Evolutionary conservation across 2,888 invertebrate species (phyloP).

Genomic region (Cephus sareptanus): DNA sequence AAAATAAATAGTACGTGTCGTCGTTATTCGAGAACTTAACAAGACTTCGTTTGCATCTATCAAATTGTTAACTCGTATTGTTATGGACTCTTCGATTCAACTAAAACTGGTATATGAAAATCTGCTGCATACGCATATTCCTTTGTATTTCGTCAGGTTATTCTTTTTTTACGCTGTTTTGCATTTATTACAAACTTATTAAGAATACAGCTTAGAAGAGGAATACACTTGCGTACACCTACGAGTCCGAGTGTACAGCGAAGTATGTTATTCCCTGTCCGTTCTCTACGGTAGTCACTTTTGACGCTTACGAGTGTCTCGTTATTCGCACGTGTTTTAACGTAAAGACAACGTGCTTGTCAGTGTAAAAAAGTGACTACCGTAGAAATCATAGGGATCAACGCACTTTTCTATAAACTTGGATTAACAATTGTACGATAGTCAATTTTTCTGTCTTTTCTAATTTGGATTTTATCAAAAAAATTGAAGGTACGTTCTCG

Average conservation of each 20-base stretch:
- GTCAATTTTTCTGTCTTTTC: background rate
- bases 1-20: background rate
- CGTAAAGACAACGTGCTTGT: too few species aligned
- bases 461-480: background rate
- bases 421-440: background rate
- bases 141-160: background rate
- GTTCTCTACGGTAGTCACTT: too few species aligned
- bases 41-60: background rate
- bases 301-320: too few species aligned
- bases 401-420: too few species aligned
- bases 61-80: background rate
- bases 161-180: background rate
- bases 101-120: background rate
- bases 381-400: too few species aligned
- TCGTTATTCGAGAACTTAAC: background rate
- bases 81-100: background rate
- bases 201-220: background rate
- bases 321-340: too few species aligned
- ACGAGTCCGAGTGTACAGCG: too few species aligned
- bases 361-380: too few species aligned
- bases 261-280: too few species aligned
- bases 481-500: background rate
- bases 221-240: background rate
- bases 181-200: background rate
- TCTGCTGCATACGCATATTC: background rate